Percentiles rank a stretch among this genome's conserved stretches.
Conservation (phyloP, 1,140 invertebrate genomes). For the Bemisia tabaci region DNA sequence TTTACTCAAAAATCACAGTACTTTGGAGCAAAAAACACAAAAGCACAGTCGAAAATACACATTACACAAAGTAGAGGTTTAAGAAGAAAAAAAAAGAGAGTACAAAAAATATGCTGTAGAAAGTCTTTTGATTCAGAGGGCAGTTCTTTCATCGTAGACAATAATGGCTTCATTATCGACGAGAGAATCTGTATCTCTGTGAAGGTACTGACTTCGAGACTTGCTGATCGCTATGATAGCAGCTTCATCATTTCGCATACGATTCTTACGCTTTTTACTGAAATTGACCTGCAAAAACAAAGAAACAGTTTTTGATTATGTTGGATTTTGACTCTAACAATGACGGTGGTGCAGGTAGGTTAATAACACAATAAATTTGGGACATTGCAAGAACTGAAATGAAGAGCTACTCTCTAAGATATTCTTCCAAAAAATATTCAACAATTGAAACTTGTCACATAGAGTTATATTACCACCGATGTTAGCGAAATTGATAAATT, state of each 20-base stretch:
- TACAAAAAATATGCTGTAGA: not conserved
- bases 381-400: not conserved
- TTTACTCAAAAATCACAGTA: not conserved
- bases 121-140: conserved; percentile 33
- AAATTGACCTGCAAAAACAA: conserved; percentile 43
- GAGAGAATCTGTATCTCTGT: conserved; percentile 39
- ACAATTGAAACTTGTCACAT: no score
- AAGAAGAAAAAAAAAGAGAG: no score
- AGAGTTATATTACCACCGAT: no score
- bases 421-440: no score
- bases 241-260: conserved; percentile 58
- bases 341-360: not conserved
- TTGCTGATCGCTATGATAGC: conserved; percentile 59
- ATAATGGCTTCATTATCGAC: conserved; percentile 54
- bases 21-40: not conserved
- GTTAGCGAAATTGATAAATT: no score
- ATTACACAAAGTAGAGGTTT: not conserved
- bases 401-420: no score
- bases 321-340: not conserved
- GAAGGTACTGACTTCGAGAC: conserved; percentile 48
- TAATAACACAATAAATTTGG: not conserved
- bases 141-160: conserved; percentile 56
- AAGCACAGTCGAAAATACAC: no score
- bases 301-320: not conserved
- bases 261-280: conserved; percentile 54